Percentiles rank a stretch among this genome's conserved stretches.
Evolutionary conservation across 2,888 invertebrate species (phyloP).

Genomic region (Cephalotes varians): DNA sequence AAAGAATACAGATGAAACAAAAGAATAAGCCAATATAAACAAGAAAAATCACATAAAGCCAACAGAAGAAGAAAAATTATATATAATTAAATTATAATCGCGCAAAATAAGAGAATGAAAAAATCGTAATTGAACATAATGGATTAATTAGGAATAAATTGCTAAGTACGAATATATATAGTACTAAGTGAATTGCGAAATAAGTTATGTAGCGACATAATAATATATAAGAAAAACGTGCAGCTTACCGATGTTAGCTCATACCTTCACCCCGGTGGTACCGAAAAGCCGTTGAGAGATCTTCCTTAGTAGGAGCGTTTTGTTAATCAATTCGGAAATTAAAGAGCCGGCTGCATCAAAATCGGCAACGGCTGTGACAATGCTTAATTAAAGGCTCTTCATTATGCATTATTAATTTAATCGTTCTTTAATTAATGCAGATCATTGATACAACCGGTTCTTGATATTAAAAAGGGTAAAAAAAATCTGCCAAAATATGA

Average conservation of each 20-base stretch:
- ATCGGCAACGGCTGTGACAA: neutral
- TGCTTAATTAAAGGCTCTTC: neutral
- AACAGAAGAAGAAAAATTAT: conserved; percentile 34
- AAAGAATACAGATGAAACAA: conserved; percentile 12
- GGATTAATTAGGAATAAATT: conserved; percentile 74
- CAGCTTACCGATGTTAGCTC: conserved; percentile 82
- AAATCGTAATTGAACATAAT: conserved; percentile 36
- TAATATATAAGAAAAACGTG: conserved; percentile 72
- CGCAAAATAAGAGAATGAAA: conserved; percentile 26
- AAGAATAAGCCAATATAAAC: conserved; percentile 35
- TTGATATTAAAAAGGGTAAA: conserved; percentile 7
- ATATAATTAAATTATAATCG: conserved; percentile 5
- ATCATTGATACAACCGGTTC: neutral
- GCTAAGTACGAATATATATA: conserved; percentile 79
- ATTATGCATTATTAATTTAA: neutral
- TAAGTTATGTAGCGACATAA: conserved; percentile 44
- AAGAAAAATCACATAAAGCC: neutral
- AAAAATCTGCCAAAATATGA: neutral
- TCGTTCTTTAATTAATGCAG: neutral
- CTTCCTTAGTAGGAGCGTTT: conserved; percentile 77
- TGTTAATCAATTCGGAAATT: conserved; percentile 79
- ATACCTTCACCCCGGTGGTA: conserved; percentile 83
- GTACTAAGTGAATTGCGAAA: conserved; percentile 28
- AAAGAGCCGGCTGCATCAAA: conserved; percentile 21
- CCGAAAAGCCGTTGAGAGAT: conserved; percentile 78